Evolutionary conservation across 1,140 invertebrate species (phyloP).

Genomic region (Drosophila yakuba): DNA sequence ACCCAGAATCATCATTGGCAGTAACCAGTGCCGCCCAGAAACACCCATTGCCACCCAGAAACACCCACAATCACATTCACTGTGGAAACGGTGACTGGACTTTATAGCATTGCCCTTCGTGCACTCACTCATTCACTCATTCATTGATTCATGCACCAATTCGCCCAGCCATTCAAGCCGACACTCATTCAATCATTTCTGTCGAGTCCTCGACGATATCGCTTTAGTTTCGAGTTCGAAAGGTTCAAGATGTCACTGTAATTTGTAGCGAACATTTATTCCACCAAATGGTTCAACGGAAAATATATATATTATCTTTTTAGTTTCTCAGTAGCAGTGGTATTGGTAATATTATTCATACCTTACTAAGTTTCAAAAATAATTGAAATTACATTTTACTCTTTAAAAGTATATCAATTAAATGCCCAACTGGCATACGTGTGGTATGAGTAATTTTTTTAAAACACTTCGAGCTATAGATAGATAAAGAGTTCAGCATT

Average conservation of each 20-base stretch:
- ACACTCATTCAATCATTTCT: conserved; percentile 67
- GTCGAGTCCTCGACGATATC: conserved; percentile 21
- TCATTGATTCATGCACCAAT: conserved; percentile 68
- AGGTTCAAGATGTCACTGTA: conserved; percentile 23
- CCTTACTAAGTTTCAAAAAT: too few species aligned
- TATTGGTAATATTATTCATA: neutral
- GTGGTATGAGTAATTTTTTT: too few species aligned
- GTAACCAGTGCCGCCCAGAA: neutral
- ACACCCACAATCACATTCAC: too few species aligned
- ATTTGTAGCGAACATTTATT: neutral
- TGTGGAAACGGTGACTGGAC: conserved; percentile 29
- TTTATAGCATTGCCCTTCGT: conserved; percentile 57
- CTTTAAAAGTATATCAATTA: too few species aligned
- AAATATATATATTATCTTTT: neutral
- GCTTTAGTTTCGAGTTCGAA: conserved; percentile 2
- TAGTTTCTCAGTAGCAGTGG: neutral
- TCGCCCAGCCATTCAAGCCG: conserved; percentile 63
- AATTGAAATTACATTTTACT: too few species aligned
- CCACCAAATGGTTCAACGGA: neutral
- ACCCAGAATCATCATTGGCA: neutral
- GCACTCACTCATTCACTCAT: conserved; percentile 58
- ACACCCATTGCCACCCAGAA: neutral
- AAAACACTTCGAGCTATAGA: too few species aligned
- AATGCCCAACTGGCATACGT: too few species aligned
- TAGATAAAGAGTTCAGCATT: too few species aligned